Evolutionary conservation across 2,888 invertebrate genomes (phyloP).

Genomic region (Cephonodes hylas): DNA sequence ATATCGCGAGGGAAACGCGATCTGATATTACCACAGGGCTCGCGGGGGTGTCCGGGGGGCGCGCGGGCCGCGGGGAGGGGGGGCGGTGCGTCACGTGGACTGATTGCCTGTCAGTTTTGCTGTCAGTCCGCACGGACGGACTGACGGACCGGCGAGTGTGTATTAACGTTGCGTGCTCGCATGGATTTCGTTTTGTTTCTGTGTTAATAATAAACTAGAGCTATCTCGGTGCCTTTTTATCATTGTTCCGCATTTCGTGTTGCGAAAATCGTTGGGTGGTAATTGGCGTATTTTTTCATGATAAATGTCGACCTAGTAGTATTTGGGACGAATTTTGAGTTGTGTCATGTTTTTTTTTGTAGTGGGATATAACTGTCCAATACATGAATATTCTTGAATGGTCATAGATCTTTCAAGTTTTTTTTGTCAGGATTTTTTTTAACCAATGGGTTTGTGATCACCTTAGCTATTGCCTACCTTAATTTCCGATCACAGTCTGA

Average conservation of each 20-base stretch:
- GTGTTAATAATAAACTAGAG: slow-evolving; percentile 5
- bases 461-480: too few species aligned
- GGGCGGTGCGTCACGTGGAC: slow-evolving; percentile 32
- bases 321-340: too few species aligned
- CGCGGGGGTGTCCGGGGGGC: slow-evolving; percentile 22
- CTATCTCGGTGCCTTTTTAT: background rate
- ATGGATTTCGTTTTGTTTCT: slow-evolving; percentile 29
- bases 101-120: slow-evolving; percentile 54
- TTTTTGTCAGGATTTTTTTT: too few species aligned
- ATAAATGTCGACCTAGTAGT: too few species aligned
- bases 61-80: slow-evolving; percentile 26
- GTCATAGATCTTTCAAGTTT: too few species aligned
- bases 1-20: slow-evolving; percentile 8
- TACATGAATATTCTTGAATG: too few species aligned
- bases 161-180: slow-evolving; percentile 35
- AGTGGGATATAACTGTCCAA: too few species aligned
- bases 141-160: slow-evolving; percentile 14
- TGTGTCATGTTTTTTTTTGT: too few species aligned
- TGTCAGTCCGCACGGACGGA: slow-evolving; percentile 18
- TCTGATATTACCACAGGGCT: slow-evolving; percentile 12
- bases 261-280: background rate
- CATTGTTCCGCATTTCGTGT: background rate
- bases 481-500: too few species aligned
- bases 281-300: too few species aligned
- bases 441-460: too few species aligned